Evolutionary conservation across 2,797 vertebrate species (phyloP), one percentile per base, ranked within the genome.

Genomic region (Mus spretus): DNA sequence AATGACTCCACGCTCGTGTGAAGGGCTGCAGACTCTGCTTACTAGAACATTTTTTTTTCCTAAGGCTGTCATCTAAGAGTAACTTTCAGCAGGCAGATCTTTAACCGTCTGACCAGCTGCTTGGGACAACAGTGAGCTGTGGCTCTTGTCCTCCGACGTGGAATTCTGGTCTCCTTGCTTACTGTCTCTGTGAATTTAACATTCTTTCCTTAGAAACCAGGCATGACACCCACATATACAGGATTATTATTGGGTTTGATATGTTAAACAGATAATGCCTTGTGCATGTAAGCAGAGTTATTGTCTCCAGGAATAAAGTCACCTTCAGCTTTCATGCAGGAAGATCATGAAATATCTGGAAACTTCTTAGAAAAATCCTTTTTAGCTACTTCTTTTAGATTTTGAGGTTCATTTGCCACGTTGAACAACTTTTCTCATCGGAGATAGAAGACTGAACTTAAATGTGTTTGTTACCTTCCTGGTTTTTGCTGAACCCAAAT

Each of bases 321-420:
- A 61, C 84, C 91, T 47, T 57, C 24, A 81, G 78, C 19, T 94
- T 94, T 93, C 65, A 65, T 79, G 83, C 28, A 92, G 59, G 53
- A 93, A 84, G 84, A 92, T 87, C 86, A 81, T 90, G 77, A 94
- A 40, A 13, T 94, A 84, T 83, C 93, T 92, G 77, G 89, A 92
- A 84, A 87, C n/a, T 63, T 95, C 87, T 87, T 81, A 89, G 75
- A 93, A 84, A 84, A 91, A 77, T 24, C 0, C 34, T 74, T 91
- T 87, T 78, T 61, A 94, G 75, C 9, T 91, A 74, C 17, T 83
- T 83, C 6, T 79, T 91, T 94, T 53, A 92, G 86, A 72, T 75
- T 40, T 75, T 93, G 37, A 61, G 34, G 85, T 82, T 19, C n/a
- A 89, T 11, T 34, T 34, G 37, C 7, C 19, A 75, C 59, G 4